These are phyloP conservation scores for Steinernema khuongi DNA, from an alignment of 1,140 invertebrate genomes.

Conservation along the genomic window DNA sequence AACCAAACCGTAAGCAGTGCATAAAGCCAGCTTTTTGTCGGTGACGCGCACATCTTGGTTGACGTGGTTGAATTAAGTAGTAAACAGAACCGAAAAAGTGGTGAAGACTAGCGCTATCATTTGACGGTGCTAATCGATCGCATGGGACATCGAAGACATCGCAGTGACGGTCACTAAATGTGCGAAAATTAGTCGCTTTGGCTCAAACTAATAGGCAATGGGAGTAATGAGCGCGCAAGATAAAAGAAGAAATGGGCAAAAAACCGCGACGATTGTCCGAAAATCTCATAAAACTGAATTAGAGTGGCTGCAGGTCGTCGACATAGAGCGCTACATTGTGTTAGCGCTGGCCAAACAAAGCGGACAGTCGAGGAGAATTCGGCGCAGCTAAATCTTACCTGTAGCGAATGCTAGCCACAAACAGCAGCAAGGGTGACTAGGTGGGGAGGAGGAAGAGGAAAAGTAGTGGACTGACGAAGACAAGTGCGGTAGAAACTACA, in stretches of 20 bases:
- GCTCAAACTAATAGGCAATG: not conserved
- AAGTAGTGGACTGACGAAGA: not conserved
- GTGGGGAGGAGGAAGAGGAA: not conserved
- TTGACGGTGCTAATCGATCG: conserved; percentile 5
- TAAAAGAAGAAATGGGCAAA: not conserved
- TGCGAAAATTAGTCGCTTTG: conserved; percentile 8
- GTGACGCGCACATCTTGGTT: not conserved
- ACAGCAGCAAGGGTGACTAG: not conserved
- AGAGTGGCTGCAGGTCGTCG: not conserved
- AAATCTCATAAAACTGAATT: not conserved
- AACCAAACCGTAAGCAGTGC: not conserved
- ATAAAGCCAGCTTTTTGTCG: not conserved
- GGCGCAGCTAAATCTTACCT: conserved; percentile 8
- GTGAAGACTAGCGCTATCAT: not conserved
- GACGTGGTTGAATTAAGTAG: not conserved
- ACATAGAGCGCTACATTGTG: not conserved
- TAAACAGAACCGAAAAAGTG: not conserved
- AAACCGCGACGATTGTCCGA: not conserved
- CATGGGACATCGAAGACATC: not conserved
- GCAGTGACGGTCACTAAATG: not conserved
- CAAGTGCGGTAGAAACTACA: not conserved
- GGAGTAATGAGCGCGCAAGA: not conserved
- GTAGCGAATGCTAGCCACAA: conserved; percentile 2
- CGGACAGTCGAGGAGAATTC: not conserved
- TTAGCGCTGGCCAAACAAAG: conserved; percentile 12